A percentile compares a stretch with the other conserved stretches of the same genome.
These are phyloP conservation scores for Chloroclysta siterata DNA, from an alignment of 2,888 invertebrate genomes.

Conservation along the genomic window DNA sequence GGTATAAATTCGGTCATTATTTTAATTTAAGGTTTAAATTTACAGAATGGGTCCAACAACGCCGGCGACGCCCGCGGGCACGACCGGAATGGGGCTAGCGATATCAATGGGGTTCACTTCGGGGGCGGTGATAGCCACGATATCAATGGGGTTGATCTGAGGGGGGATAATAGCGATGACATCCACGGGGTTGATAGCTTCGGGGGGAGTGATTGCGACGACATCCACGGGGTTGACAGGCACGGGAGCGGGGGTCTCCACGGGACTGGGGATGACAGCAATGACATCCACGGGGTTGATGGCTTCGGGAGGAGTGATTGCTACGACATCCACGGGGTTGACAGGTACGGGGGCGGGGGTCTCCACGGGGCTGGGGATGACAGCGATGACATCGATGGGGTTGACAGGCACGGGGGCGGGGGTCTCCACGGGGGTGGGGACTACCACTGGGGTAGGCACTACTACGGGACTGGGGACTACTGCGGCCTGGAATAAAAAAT, in stretches of 20 bases:
- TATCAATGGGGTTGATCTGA: constrained; percentile 40
- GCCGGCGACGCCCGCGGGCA: constrained; percentile 35
- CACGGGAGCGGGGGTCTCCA: constrained; percentile 42
- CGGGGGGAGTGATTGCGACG: constrained; percentile 36
- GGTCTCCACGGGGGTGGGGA: constrained; percentile 34
- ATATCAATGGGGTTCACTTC: constrained; percentile 46
- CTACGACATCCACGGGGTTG: no score
- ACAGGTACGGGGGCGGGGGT: constrained; percentile 9
- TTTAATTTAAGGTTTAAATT: not conserved
- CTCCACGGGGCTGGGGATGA: constrained; percentile 27
- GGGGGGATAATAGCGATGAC: constrained; percentile 14
- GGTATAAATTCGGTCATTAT: not conserved
- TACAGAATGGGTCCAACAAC: constrained; percentile 37
- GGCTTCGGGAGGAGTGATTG: constrained; percentile 24
- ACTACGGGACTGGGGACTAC: constrained; percentile 17
- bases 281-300: constrained; percentile 9
- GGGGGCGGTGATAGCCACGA: constrained; percentile 43
- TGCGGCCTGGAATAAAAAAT: constrained; percentile 7
- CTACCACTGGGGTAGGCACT: constrained; percentile 35
- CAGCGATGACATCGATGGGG: constrained; percentile 25
- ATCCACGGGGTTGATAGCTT: constrained; percentile 22
- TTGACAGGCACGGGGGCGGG: constrained; percentile 10
- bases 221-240: constrained; percentile 43
- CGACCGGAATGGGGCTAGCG: constrained; percentile 38
- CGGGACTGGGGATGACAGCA: constrained; percentile 38